Evolutionary conservation across 1,140 invertebrate genomes (phyloP).

Genomic region (Drosophila ananassae): DNA sequence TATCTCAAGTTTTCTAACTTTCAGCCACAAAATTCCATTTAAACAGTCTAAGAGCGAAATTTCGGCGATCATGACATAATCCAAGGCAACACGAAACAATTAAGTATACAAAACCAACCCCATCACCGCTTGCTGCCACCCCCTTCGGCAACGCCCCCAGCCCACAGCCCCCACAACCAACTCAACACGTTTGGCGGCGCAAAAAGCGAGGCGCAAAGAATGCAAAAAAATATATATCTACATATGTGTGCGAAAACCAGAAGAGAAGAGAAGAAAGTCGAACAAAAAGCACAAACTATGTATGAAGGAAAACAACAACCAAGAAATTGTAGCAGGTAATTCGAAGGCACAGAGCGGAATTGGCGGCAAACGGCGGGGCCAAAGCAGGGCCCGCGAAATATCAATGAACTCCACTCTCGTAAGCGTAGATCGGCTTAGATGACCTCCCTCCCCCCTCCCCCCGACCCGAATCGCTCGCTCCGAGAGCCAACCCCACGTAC

Average conservation of each 20-base stretch:
- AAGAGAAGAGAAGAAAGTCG: slow-evolving; percentile 61
- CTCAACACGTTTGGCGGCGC: slow-evolving; percentile 59
- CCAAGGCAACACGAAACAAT: slow-evolving; percentile 21
- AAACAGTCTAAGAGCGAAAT: slow-evolving; percentile 1
- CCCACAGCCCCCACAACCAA: slow-evolving; percentile 6
- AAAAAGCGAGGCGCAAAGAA: slow-evolving; percentile 58
- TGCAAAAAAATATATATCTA: slow-evolving; percentile 50
- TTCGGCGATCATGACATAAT: slow-evolving; percentile 41
- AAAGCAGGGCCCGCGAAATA: slow-evolving; percentile 51
- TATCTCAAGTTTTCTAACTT: background rate
- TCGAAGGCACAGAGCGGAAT: slow-evolving; percentile 22
- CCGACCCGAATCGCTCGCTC: background rate
- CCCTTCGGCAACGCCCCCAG: background rate
- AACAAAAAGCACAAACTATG: slow-evolving; percentile 3
- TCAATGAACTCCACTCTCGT: slow-evolving; percentile 67
- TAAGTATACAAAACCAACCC: slow-evolving; percentile 50
- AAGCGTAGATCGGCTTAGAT: slow-evolving; percentile 28
- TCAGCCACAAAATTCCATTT: background rate
- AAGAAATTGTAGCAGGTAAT: slow-evolving; percentile 70
- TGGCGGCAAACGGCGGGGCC: slow-evolving; percentile 14
- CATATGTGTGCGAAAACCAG: background rate
- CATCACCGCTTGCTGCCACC: slow-evolving; percentile 22
- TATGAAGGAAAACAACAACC: slow-evolving; percentile 24
- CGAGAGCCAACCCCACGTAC: slow-evolving; percentile 10
- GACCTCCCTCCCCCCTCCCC: background rate